Conservation (phyloP, 2,113 vertebrate species). For the Dryoscopus gambensis region DNA sequence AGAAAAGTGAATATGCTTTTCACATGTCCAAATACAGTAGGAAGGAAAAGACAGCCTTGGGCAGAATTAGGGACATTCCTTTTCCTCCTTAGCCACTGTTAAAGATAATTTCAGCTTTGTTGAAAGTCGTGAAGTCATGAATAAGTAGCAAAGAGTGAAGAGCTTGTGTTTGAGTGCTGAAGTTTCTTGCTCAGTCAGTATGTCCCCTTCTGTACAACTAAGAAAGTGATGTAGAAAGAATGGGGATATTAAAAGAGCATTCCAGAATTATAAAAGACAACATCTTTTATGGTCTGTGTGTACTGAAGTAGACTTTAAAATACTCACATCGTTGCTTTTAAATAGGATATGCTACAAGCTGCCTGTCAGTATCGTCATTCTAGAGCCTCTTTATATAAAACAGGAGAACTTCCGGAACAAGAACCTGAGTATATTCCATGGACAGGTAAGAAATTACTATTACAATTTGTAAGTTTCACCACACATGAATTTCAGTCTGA, state of each 20-base stretch:
- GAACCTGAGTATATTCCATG: slow-evolving; percentile 92
- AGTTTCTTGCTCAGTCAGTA: background rate
- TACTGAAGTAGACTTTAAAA: background rate
- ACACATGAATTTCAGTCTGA: background rate
- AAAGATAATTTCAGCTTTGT: background rate
- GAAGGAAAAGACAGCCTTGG: background rate
- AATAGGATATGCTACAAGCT: slow-evolving; percentile 89
- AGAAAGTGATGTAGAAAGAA: background rate
- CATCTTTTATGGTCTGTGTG: background rate
- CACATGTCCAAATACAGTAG: background rate
- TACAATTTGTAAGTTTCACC: background rate
- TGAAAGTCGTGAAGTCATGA: background rate
- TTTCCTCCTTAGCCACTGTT: background rate
- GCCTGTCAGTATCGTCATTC: slow-evolving; percentile 87
- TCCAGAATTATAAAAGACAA: background rate
- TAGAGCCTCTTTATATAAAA: slow-evolving; percentile 82
- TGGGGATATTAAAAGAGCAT: background rate
- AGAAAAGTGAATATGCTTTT: background rate
- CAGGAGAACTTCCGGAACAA: slow-evolving; percentile 68
- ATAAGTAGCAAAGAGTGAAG: background rate
- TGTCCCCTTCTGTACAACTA: background rate
- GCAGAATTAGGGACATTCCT: background rate
- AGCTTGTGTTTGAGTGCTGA: background rate
- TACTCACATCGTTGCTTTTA: background rate
- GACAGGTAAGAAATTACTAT: slow-evolving; percentile 81